Base-by-base conservation (phyloP, 2,113 vertebrate species). In the Tonatia bakeri region DNA sequence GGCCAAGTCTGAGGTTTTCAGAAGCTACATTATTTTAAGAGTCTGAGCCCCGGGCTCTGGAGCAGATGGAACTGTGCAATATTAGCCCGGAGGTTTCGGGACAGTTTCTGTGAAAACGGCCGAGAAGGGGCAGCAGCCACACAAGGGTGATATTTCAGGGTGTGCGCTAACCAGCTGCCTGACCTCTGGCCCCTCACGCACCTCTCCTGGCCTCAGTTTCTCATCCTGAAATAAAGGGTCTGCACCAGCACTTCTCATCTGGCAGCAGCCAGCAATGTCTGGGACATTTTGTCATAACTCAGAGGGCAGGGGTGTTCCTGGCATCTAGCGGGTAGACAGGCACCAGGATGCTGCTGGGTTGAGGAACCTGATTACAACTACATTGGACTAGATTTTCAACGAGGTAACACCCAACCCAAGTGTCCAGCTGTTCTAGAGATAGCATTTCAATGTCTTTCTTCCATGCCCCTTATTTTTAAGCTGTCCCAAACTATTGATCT, bases 141-240 rank as follows among this genome's bases (percentile, higher is more conserved):
- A 11, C 20, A 15, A 20, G 14, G 24, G 15, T 9, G 47, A 5
- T 36, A 2, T 45, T 7, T n/a, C 24, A 10, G 52, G 31, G 1
- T 56, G 7, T 59, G 47, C 59, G 47, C 82, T 40, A 5, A 14
- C 38, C 5, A 19, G 26, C 64, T 38, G 19, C 7, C 8, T 7
- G 4, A 3, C 2, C 28, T 24, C 22, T 12, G 7, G 7, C 59
- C 33, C 22, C 0, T 14, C 36, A 20, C 15, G 3, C 7, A 0
- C 28, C n/a, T 45, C 76, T 26, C 67, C 77, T 14, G 11, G 7
- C 22, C 24, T 67, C 75, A 4, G 16, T 50, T 45, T 52, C 7
- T 52, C 59, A 19, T 31, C 45, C 70, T 88, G 8, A 50, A 52
- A 24, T 52, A 17, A 45, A 73, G 38, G 20, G 43, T 16, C 12